Conservation (phyloP, 2,113 vertebrate genomes). For the Toxotes jaculatrix region DNA sequence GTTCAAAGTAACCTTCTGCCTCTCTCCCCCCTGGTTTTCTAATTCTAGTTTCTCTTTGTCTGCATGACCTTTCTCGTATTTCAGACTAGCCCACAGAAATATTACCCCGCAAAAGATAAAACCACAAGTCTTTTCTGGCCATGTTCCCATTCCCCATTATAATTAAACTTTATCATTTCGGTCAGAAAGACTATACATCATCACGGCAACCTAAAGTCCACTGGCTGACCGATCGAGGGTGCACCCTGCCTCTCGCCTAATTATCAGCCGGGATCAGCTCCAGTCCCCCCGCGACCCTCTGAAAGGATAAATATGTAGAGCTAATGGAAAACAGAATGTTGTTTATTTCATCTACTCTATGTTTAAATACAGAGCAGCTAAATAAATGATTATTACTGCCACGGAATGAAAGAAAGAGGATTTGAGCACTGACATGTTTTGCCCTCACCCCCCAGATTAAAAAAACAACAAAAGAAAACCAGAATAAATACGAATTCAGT, state of each 20-base stretch:
- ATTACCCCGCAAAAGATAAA: slow-evolving; percentile 60
- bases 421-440: neutral
- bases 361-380: neutral
- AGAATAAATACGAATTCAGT: neutral
- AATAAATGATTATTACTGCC: neutral
- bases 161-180: slow-evolving; percentile 66
- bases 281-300: neutral
- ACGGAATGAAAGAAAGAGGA: neutral
- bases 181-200: slow-evolving; percentile 45
- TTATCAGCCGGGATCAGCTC: neutral
- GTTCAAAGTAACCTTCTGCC: slow-evolving; percentile 24
- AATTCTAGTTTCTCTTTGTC: slow-evolving; percentile 31
- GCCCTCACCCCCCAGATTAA: neutral
- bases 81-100: slow-evolving; percentile 50
- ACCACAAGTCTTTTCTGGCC: slow-evolving; percentile 43
- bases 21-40: neutral
- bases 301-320: neutral
- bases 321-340: neutral
- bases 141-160: slow-evolving; percentile 61
- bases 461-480: neutral
- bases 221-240: neutral
- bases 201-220: slow-evolving; percentile 19
- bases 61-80: slow-evolving; percentile 58
- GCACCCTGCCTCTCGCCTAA: no score
- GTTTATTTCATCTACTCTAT: neutral